A percentile compares a stretch with the other conserved stretches of the same genome.
phyloP scores from a whole-genome alignment of 2,888 invertebrate genomes.

The Pterobdella sp. region DNA sequence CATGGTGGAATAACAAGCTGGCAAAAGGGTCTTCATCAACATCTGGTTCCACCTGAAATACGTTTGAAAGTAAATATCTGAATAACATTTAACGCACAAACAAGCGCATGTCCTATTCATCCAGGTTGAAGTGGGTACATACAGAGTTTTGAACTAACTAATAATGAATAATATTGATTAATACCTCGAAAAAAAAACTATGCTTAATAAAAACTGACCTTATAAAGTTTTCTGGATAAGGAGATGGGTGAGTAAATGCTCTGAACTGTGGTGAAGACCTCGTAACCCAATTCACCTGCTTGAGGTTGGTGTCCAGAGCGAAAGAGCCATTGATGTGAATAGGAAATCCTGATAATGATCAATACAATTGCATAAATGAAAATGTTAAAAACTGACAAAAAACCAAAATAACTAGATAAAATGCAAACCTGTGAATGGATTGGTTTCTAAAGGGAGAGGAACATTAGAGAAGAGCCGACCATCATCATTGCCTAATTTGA shows the following conservation, averaged over 20 bases:
- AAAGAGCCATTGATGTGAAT: constrained; percentile 47
- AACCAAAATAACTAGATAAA: neutral
- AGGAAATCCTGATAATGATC: constrained; percentile 44
- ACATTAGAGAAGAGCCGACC: constrained; percentile 47
- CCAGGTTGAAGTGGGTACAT: too few relatives aligned
- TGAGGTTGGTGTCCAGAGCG: constrained; percentile 44
- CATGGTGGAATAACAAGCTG: constrained; percentile 40
- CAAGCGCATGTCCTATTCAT: too few relatives aligned
- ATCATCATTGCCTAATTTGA: constrained; percentile 23
- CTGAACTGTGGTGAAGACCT: neutral
- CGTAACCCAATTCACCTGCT: constrained; percentile 38
- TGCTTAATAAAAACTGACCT: too few relatives aligned
- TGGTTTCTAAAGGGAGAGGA: constrained; percentile 44
- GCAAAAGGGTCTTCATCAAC: constrained; percentile 42
- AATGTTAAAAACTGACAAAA: too few relatives aligned
- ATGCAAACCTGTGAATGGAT: constrained; percentile 40
- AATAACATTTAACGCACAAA: too few relatives aligned
- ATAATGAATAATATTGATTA: too few relatives aligned
- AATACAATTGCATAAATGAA: too few relatives aligned
- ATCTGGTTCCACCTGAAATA: constrained; percentile 43
- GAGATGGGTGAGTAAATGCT: neutral
- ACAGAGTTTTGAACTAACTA: too few relatives aligned
- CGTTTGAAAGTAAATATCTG: too few relatives aligned
- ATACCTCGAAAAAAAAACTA: too few relatives aligned
- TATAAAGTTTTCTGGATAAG: too few relatives aligned